Conservation (phyloP, 2,888 invertebrate genomes). For the Amorpha juglandis region DNA sequence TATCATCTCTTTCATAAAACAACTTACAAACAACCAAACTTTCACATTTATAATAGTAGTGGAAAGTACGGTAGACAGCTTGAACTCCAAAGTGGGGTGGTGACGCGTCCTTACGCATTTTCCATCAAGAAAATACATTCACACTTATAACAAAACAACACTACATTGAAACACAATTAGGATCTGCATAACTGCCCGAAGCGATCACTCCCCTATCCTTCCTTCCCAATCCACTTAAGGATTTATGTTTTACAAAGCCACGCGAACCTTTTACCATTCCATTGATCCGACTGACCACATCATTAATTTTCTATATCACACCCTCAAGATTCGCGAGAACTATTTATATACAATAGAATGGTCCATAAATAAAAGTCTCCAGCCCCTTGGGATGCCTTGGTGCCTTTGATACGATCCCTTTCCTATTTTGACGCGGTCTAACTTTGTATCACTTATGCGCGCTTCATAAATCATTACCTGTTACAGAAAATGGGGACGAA, state of each 20-base stretch:
- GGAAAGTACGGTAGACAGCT: too few relatives aligned
- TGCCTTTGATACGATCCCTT: constrained; percentile 82
- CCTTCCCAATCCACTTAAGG: constrained; percentile 65
- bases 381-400: constrained; percentile 73
- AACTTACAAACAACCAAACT: too few relatives aligned
- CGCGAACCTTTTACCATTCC: constrained; percentile 67
- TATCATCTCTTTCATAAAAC: too few relatives aligned
- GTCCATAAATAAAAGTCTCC: constrained; percentile 78
- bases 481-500: constrained; percentile 35
- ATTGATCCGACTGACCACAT: constrained; percentile 78
- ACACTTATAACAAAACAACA: background rate
- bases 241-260: constrained; percentile 76
- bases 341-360: constrained; percentile 82
- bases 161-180: constrained; percentile 54
- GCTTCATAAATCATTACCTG: constrained; percentile 81
- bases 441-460: constrained; percentile 69
- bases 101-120: background rate
- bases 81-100: too few relatives aligned
- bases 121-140: background rate
- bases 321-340: constrained; percentile 81
- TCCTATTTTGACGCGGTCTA: constrained; percentile 80
- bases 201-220: constrained; percentile 49
- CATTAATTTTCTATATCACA: constrained; percentile 81
- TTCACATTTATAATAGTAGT: too few relatives aligned
- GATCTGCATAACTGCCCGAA: constrained; percentile 47